A percentile compares a stretch with the other conserved stretches of the same genome.
These are phyloP conservation scores for Rutpela maculata DNA, from an alignment of 2,888 invertebrate genomes.

Conservation along the genomic window DNA sequence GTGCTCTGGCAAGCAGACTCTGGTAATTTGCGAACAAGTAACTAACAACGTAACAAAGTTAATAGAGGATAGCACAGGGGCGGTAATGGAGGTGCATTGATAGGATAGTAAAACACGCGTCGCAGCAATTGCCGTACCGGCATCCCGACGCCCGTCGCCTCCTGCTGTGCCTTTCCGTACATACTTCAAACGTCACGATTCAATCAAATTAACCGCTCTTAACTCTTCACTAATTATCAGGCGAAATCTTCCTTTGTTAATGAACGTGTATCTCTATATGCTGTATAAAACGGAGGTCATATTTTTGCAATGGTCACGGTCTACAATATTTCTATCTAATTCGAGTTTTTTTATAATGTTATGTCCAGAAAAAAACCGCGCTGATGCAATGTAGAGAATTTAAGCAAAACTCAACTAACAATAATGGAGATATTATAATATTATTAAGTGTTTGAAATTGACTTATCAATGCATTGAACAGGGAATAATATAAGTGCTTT, in stretches of 20 bases:
- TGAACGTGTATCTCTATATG: background rate
- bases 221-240: constrained; percentile 23
- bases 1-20: constrained; percentile 69
- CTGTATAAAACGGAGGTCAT: too few species aligned
- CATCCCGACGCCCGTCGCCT: constrained; percentile 19
- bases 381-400: too few species aligned
- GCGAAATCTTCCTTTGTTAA: constrained; percentile 7
- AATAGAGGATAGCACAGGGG: constrained; percentile 62
- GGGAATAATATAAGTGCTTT: too few species aligned
- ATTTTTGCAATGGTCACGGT: too few species aligned
- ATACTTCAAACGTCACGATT: constrained; percentile 50
- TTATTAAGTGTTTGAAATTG: too few species aligned
- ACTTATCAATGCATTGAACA: too few species aligned
- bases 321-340: too few species aligned
- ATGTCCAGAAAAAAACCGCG: too few species aligned
- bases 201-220: constrained; percentile 26
- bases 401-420: too few species aligned
- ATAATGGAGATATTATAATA: too few species aligned
- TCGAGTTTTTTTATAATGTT: too few species aligned
- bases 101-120: constrained; percentile 59
- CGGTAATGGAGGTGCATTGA: constrained; percentile 48
- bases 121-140: constrained; percentile 23
- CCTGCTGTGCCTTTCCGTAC: constrained; percentile 26
- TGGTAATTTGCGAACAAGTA: constrained; percentile 72
- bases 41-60: constrained; percentile 74